Base-by-base conservation (phyloP, 2,888 invertebrate genomes). In the Drosophila pseudotalamancana region DNA sequence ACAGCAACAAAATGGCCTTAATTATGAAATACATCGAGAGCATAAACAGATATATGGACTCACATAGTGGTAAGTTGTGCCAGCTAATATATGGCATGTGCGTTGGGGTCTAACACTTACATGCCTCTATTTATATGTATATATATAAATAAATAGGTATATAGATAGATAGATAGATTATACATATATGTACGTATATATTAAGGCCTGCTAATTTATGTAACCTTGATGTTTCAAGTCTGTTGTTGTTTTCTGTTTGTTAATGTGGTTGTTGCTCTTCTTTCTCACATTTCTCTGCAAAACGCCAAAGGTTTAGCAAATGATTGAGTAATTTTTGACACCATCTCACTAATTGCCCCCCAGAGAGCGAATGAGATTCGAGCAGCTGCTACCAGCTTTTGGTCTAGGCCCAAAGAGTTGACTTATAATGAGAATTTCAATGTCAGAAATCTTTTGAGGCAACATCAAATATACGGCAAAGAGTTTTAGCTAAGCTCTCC, bases 11-110 rank as follows among this genome's bases (percentile, higher is more conserved):
- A 90, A 96, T 96, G 96, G 95, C 96, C 93, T 93, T 96, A 93
- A 93, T 96, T 92, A 93, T 95, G 93, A 94, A 95, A 92, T 95
- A 95, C 92, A 94, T 96, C 92, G 95, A 95, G 91, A 94, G 94
- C 91, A 94, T 96, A 92, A 95, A 96, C 92, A 93, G 94, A 91
- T 94, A 95, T 91, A 94, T 96, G 94, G 95, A 96, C 92, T 95
- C 95, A 93, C 94, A 96, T 93, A 95, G 96, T 93, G 96, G 96
- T 96, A 92, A 94, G 95, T 89, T 37, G 40, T 16, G 32, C 12
- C 23, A 48, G 37, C 25, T 34, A 29, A 27, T 42, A 25, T 6
- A 27, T 2, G 2, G 3, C 9, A 12, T 11, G 11, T 21, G 16
- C 9, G 4, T 23, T 1, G 21, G 19, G n/a, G 23, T n/a, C 29